Base-by-base conservation (phyloP, 2,113 vertebrate species). In the Epinephelus moara region DNA sequence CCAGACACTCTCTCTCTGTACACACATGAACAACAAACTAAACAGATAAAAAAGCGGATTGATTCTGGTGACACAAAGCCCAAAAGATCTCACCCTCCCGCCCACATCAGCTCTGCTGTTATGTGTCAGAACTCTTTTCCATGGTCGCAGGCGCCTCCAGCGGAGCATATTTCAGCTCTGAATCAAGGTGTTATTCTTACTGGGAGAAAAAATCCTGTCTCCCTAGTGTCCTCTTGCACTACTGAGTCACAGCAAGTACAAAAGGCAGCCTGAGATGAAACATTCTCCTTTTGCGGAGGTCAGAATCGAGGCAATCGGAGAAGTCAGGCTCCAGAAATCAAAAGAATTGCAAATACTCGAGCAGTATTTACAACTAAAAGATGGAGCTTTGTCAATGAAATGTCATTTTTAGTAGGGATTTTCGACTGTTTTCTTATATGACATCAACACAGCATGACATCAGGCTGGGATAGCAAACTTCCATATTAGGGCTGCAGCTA, bases 101-200 rank as follows among this genome's bases (percentile, higher is more conserved):
- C 81, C 81, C 69, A 84, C 85, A 78, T 77, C 64, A 53, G 69
- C 75, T 78, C 69, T 5, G 42, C 85, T 60, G 85, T 63, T 77
- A 82, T 45, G 80, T 82, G 85, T 88, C 81, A 86, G 66, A 86
- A 78, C 72, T 82, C 85, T 73, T 77, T 45, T 81, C 67, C 18
- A 7, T 17, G 73, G 79, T 64, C 75, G 62, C 70, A 8, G 37
- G 40, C 27, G 27, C 84, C 81, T 85, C 76, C 74, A 81, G 60
- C 23, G 2, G 68, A 88, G 61, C 81, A 86, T 76, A 80, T 78
- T 86, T 88, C 81, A 82, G 79, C 73, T 23, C 77, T 8, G 57
- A 86, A 73, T 85, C 79, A 70, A 85, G 81, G 73, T 90, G 90
- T 87, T 87, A 74, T 88, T 90, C 76, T 85, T 72, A 83, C 57